Conservation (phyloP, 2,888 invertebrate genomes). For the Ophioninae sp. region DNA sequence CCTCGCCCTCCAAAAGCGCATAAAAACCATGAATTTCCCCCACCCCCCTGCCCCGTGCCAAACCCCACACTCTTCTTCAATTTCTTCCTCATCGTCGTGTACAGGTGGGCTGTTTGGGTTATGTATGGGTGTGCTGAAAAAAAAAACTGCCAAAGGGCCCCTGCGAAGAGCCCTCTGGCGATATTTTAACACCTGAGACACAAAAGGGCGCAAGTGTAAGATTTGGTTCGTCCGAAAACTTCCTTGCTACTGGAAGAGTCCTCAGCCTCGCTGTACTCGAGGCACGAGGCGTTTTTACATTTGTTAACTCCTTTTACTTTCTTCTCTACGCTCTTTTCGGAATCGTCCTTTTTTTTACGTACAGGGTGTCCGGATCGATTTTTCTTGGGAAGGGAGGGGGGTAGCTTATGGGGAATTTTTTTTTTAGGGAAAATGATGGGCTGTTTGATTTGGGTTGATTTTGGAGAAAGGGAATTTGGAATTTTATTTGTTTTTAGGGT, state of each 20-base stretch:
- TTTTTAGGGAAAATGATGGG: too few species aligned
- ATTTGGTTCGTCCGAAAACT: not conserved
- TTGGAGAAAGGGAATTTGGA: too few species aligned
- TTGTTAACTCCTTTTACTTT: conserved; percentile 34
- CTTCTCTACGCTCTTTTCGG: conserved; percentile 33
- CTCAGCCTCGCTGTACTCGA: not conserved
- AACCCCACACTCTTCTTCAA: not conserved
- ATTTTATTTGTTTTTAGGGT: too few species aligned
- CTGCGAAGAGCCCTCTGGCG: conserved; percentile 36
- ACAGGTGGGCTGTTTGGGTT: conserved; percentile 50
- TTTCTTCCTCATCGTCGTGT: conserved; percentile 22
- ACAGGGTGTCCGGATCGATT: not conserved
- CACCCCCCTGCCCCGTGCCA: not conserved
- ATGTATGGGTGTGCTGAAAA: conserved; percentile 42
- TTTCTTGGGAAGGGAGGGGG: not conserved
- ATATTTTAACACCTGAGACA: not conserved
- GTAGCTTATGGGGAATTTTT: too few species aligned
- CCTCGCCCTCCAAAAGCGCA: conserved; percentile 42
- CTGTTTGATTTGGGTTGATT: too few species aligned
- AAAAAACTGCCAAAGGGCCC: conserved; percentile 62
- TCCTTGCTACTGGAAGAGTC: not conserved
- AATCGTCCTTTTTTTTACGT: not conserved
- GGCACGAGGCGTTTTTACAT: conserved; percentile 41
- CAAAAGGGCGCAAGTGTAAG: conserved; percentile 1
- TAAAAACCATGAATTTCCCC: conserved; percentile 26